These are phyloP conservation scores for Dasyornis broadbenti DNA, from an alignment of 2,113 vertebrate genomes.

Conservation along the genomic window DNA sequence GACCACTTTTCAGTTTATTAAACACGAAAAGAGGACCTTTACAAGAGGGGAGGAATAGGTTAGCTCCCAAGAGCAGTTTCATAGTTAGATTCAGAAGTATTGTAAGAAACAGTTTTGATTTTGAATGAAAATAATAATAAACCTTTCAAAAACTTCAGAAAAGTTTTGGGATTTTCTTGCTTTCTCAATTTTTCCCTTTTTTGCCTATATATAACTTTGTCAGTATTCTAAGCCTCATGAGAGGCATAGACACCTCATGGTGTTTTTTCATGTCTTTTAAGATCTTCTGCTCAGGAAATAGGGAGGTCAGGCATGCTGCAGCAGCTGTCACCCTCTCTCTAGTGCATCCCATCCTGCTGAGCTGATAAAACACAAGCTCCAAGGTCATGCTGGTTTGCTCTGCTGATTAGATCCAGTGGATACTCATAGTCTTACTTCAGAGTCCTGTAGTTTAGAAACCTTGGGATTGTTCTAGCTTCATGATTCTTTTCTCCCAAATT, in stretches of 20 bases:
- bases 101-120: not conserved
- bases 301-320: rapidly evolving
- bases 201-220: not conserved
- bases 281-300: not conserved
- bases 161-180: not conserved
- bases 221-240: not conserved
- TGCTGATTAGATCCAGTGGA: not conserved
- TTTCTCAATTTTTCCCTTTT: not conserved
- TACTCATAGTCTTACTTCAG: not conserved
- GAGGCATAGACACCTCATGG: too few species aligned
- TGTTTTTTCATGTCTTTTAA: not conserved
- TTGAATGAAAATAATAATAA: conserved; percentile 25
- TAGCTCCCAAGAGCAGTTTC: not conserved
- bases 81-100: not conserved
- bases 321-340: not conserved
- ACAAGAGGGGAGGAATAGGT: not conserved
- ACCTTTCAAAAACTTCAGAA: not conserved
- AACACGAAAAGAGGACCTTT: not conserved
- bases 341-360: not conserved
- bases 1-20: not conserved
- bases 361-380: not conserved
- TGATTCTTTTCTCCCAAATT: not conserved
- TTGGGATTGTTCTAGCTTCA: not conserved
- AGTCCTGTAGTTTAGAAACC: not conserved
- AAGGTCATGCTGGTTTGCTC: not conserved